A percentile compares a stretch with the other conserved stretches of the same genome.
phyloP scores from a whole-genome alignment of 2,888 invertebrate species.

The Aplocera efformata region DNA sequence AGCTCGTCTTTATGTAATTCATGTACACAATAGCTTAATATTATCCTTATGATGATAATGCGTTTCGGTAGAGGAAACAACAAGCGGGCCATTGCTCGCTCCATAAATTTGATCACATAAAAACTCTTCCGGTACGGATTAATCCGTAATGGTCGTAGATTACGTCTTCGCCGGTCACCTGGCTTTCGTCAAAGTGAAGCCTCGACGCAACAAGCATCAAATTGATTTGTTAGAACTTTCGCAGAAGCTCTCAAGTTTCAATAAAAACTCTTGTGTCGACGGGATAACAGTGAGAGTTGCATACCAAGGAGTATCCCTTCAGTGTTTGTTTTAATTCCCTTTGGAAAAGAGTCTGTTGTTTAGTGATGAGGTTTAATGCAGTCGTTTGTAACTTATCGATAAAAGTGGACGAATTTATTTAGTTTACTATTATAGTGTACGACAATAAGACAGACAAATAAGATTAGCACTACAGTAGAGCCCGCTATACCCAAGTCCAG shows the following conservation, averaged over 20 bases:
- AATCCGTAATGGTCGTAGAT: neutral
- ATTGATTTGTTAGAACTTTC: slow-evolving; percentile 28
- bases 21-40: no score
- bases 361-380: slow-evolving; percentile 17
- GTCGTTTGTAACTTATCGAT: slow-evolving; percentile 1
- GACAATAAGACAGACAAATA: no score
- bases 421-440: no score
- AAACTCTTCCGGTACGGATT: neutral
- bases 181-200: slow-evolving; percentile 8
- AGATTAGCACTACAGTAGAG: no score
- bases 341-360: slow-evolving; percentile 11
- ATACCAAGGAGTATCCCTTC: slow-evolving; percentile 22
- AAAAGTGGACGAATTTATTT: neutral
- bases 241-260: slow-evolving; percentile 17
- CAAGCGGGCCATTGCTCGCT: no score
- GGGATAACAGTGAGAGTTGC: slow-evolving; percentile 8
- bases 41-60: no score
- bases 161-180: slow-evolving; percentile 3
- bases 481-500: no score
- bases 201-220: slow-evolving; percentile 13
- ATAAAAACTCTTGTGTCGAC: slow-evolving; percentile 4
- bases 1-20: slow-evolving; percentile 26
- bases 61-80: no score
- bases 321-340: slow-evolving; percentile 28
- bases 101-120: no score